Conservation (phyloP, 1,140 invertebrate genomes). For the Drosophila pruinosa region DNA sequence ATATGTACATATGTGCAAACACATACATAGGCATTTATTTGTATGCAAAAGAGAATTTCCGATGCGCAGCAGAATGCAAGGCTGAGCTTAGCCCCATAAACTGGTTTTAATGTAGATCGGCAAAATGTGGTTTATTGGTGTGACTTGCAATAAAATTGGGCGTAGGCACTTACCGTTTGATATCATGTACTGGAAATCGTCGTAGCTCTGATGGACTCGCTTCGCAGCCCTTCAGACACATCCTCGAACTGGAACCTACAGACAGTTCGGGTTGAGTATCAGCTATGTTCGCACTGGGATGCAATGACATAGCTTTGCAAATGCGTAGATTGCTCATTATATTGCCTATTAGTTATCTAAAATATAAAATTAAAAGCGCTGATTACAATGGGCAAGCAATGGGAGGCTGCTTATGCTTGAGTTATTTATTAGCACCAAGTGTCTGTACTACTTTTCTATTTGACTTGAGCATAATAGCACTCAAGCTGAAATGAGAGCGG, state of each 20-base stretch:
- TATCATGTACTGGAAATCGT: constrained; percentile 63
- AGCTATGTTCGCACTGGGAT: constrained; percentile 29
- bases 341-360: not conserved
- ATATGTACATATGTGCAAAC: not conserved
- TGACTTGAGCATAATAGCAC: constrained; percentile 25
- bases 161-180: constrained; percentile 46
- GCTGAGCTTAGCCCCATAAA: constrained; percentile 33
- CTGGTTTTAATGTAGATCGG: constrained; percentile 46
- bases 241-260: constrained; percentile 25
- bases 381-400: constrained; percentile 1
- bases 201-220: constrained; percentile 47
- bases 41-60: constrained; percentile 33
- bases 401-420: not conserved
- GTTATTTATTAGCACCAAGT: constrained; percentile 14
- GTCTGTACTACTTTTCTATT: constrained; percentile 3
- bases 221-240: constrained; percentile 58
- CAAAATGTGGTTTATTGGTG: not conserved
- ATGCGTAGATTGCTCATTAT: constrained; percentile 55
- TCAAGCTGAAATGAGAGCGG: not conserved
- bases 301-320: constrained; percentile 56
- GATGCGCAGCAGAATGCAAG: constrained; percentile 32
- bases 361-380: not conserved
- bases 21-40: not conserved
- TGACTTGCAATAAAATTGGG: constrained; percentile 1
- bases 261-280: not conserved